Evolutionary conservation across 1,140 invertebrate genomes (phyloP), one percentile per base, ranked within the genome.

Genomic region (Drosophila serrata): DNA sequence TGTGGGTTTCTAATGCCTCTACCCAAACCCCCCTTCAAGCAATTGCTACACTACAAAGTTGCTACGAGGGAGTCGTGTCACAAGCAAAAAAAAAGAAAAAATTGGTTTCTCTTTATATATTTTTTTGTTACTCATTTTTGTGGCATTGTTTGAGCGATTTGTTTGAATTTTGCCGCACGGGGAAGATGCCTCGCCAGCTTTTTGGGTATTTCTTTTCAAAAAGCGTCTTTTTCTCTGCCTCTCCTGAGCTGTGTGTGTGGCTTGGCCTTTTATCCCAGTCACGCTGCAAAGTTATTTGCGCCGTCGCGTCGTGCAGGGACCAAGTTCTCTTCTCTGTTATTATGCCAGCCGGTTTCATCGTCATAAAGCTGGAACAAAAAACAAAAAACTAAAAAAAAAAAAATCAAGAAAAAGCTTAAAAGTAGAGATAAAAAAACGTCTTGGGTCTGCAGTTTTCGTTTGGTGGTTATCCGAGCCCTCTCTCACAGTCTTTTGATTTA

Each of bases 211-310:
- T 73, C 48, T 58, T 59, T 40, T 45, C 39, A 19, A 24, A 45
- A 24, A 24, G 42, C 13, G 7, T 24, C 13, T 27, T 0, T 22
- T 53, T 53, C 24, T 29, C 35, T 29, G 55, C 55, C 63, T 60
- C 27, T 17, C 11, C 65, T 27, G 19, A 46, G 51, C 58, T 81
- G 81, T 86, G 75, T 70, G 73, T 78, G 76, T 79, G 79, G 74
- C 61, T 82, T 81, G 80, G 80, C 80, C 78, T 87, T 88, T 88
- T 72, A 81, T 78, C 85, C 69, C 84, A 88, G 84, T 88, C 84
- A 88, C 84, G 84, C 81, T 90, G 84, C 85, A 88, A 69, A 87
- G 84, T 87, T 87, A 87, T 87, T 87, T 88, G 84, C 84, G 84
- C 85, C 84, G 80, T 88, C 65, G 84, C 84, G 80, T 87, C 65